Percentiles rank a stretch among this genome's conserved stretches.
Evolutionary conservation across 2,113 vertebrate species (phyloP).

Genomic region (Dicerorhinus sumatrensis): DNA sequence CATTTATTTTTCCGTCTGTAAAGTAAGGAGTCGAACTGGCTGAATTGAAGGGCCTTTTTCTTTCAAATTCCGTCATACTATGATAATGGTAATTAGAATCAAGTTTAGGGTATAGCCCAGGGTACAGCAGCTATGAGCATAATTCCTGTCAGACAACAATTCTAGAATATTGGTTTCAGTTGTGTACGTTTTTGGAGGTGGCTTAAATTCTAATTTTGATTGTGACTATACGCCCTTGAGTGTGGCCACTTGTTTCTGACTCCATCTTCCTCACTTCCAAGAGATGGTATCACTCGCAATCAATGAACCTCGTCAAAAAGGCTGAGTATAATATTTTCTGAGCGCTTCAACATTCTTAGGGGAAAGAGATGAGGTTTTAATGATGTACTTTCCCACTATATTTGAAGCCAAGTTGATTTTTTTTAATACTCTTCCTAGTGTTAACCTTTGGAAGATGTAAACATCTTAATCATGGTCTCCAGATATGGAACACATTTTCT

Average conservation of each 20-base stretch:
- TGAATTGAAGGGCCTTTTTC: background rate
- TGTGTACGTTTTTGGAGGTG: background rate
- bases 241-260: background rate
- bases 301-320: background rate
- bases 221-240: background rate
- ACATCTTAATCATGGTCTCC: constrained; percentile 44
- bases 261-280: background rate
- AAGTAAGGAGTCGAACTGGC: background rate
- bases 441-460: constrained; percentile 63
- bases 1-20: background rate
- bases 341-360: background rate
- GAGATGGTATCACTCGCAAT: constrained; percentile 3
- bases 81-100: background rate
- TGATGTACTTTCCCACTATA: constrained; percentile 51
- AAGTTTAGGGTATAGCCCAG: background rate
- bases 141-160: background rate
- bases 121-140: background rate
- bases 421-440: constrained; percentile 5
- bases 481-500: constrained; percentile 17
- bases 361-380: constrained; percentile 70
- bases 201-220: background rate
- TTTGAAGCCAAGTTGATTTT: constrained; percentile 60
- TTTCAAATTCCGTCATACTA: background rate
- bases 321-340: constrained; percentile 21
- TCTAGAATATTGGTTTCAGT: background rate